Conservation (phyloP, 1,140 invertebrate species). For the Cotesia typhae region DNA sequence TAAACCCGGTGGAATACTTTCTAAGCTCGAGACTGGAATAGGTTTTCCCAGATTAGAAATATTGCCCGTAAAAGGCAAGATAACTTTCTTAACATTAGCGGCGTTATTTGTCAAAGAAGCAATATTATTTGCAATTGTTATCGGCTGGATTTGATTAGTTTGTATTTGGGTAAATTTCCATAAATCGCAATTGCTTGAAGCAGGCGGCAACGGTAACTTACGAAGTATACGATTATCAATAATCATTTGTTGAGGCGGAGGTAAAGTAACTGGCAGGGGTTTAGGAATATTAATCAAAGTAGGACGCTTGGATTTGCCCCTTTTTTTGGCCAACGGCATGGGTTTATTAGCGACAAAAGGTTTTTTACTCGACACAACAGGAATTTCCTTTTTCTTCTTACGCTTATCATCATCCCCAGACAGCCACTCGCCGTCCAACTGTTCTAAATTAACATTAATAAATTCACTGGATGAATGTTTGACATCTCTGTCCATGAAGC, state of each 20-base stretch:
- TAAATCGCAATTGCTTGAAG: conserved; percentile 42
- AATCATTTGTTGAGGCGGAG: conserved; percentile 32
- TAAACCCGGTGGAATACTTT: conserved; percentile 61
- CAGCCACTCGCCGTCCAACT: no score
- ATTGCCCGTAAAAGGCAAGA: conserved; percentile 59
- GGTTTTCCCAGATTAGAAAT: conserved; percentile 59
- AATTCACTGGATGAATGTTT: conserved; percentile 21
- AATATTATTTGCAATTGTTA: conserved; percentile 55
- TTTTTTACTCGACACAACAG: conserved; percentile 61
- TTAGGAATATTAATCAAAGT: conserved; percentile 60
- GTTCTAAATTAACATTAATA: conserved; percentile 12
- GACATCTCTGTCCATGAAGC: neutral
- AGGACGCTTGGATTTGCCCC: conserved; percentile 59
- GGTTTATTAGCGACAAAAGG: conserved; percentile 61
- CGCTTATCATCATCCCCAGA: conserved; percentile 2
- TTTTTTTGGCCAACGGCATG: conserved; percentile 61
- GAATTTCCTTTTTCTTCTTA: conserved; percentile 40
- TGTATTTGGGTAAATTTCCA: conserved; percentile 54
- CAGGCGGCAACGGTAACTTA: conserved; percentile 59
- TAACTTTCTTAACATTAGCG: conserved; percentile 57
- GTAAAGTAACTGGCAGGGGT: conserved; percentile 25
- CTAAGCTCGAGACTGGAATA: conserved; percentile 61
- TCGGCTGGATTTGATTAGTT: conserved; percentile 57
- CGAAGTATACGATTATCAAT: conserved; percentile 49
- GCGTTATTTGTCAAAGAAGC: conserved; percentile 46